A percentile compares a stretch with the other conserved stretches of the same genome.
Evolutionary conservation across 2,888 invertebrate genomes (phyloP).

Genomic region (Aporophyla nigra): DNA sequence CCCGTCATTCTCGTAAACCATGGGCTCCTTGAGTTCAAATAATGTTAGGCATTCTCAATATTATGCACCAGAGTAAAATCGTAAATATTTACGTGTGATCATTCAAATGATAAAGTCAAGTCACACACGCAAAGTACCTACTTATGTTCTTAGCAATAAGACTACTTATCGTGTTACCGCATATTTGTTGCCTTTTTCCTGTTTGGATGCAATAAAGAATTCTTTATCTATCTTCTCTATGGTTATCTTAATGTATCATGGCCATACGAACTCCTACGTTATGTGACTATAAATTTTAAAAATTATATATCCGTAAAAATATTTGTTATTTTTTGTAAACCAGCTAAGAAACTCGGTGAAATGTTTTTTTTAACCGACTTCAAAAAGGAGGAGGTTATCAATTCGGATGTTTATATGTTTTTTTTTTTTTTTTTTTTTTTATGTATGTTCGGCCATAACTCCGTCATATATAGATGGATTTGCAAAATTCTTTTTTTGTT

Average conservation of each 20-base stretch:
- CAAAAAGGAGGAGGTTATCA: no score
- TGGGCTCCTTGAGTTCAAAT: neutral
- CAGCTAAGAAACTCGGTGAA: neutral
- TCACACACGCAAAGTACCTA: slow-evolving; percentile 1
- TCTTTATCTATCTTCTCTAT: neutral
- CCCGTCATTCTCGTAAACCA: slow-evolving; percentile 11
- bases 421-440: no score
- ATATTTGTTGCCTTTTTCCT: slow-evolving; percentile 19
- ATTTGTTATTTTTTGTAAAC: neutral
- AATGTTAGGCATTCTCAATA: neutral
- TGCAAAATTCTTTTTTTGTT: no score
- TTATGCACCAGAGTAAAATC: slow-evolving; percentile 3
- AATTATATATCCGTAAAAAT: neutral
- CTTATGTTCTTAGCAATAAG: slow-evolving; percentile 6
- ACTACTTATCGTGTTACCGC: neutral
- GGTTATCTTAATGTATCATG: neutral
- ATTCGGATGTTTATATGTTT: no score
- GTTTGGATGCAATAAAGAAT: neutral
- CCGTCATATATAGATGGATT: no score
- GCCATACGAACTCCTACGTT: neutral
- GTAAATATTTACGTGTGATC: slow-evolving; percentile 33
- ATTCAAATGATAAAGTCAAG: slow-evolving; percentile 18
- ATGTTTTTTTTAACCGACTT: no score
- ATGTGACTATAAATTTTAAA: neutral
- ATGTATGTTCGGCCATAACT: no score